These are phyloP conservation scores for Salmo trutta DNA, from an alignment of 2,797 vertebrate genomes.

Conservation along the genomic window DNA sequence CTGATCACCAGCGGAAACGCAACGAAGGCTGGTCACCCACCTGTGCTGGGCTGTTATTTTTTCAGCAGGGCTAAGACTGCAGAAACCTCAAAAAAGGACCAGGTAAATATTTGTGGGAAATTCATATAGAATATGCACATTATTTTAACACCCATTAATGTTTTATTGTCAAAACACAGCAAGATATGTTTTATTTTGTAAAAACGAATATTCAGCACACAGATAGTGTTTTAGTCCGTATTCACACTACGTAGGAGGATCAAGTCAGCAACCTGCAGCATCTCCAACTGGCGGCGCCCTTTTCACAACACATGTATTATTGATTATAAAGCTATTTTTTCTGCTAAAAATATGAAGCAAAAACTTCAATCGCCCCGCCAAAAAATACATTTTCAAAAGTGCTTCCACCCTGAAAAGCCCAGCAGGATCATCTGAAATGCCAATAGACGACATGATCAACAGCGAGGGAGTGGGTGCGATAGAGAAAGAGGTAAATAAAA, in stretches of 20 bases:
- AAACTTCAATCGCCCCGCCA: slow-evolving; percentile 28
- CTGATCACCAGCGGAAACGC: too few relatives aligned
- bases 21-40: too few relatives aligned
- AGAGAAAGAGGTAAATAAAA: slow-evolving; percentile 23
- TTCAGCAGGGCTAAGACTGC: too few relatives aligned
- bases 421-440: slow-evolving; percentile 39
- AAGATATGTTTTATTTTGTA: too few relatives aligned
- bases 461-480: slow-evolving; percentile 40
- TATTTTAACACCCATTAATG: not conserved
- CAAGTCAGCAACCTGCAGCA: not conserved
- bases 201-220: too few relatives aligned
- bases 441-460: slow-evolving; percentile 35
- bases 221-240: too few relatives aligned
- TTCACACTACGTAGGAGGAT: too few relatives aligned
- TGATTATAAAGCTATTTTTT: slow-evolving; percentile 47
- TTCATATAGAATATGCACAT: not conserved
- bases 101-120: not conserved
- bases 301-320: slow-evolving; percentile 55
- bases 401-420: slow-evolving; percentile 5
- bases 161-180: too few relatives aligned
- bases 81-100: too few relatives aligned
- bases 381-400: slow-evolving; percentile 42
- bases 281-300: slow-evolving; percentile 36
- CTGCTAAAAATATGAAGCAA: slow-evolving; percentile 28
- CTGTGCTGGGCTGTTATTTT: too few relatives aligned